A percentile compares a stretch with the other conserved stretches of the same genome.
phyloP scores from a whole-genome alignment of 2,888 invertebrate genomes.

The Deilephila porcellus region DNA sequence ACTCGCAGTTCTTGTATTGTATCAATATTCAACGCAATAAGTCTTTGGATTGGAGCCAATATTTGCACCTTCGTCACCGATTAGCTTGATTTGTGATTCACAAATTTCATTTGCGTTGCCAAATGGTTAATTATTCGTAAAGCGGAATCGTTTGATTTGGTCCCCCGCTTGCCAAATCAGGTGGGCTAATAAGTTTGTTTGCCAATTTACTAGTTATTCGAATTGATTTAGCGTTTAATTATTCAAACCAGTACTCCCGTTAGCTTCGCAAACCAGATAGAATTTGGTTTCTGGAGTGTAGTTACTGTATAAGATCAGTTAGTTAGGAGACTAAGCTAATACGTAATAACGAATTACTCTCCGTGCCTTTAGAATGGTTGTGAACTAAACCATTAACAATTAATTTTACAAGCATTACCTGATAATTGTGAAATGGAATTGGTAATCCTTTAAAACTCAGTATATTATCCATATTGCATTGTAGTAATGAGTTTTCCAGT shows the following conservation, averaged over 20 bases:
- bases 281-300: neutral
- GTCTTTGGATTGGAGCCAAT: neutral
- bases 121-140: slow-evolving; percentile 10
- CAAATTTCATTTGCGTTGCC: slow-evolving; percentile 9
- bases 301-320: too few relatives aligned
- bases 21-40: neutral
- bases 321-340: too few relatives aligned
- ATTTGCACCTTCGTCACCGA: slow-evolving; percentile 12
- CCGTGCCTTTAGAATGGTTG: too few relatives aligned
- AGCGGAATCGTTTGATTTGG: slow-evolving; percentile 19
- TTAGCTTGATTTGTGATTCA: slow-evolving; percentile 10
- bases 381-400: too few relatives aligned
- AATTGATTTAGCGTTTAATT: neutral
- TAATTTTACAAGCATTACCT: too few relatives aligned
- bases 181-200: slow-evolving; percentile 8
- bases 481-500: too few relatives aligned
- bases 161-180: slow-evolving; percentile 2
- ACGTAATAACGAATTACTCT: too few relatives aligned
- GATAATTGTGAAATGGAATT: neutral
- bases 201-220: slow-evolving; percentile 9
- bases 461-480: neutral
- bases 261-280: neutral
- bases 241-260: neutral
- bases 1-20: neutral
- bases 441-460: neutral